These are phyloP conservation scores for Schrankia costaestrigalis DNA, from an alignment of 2,888 invertebrate species.

Conservation along the genomic window DNA sequence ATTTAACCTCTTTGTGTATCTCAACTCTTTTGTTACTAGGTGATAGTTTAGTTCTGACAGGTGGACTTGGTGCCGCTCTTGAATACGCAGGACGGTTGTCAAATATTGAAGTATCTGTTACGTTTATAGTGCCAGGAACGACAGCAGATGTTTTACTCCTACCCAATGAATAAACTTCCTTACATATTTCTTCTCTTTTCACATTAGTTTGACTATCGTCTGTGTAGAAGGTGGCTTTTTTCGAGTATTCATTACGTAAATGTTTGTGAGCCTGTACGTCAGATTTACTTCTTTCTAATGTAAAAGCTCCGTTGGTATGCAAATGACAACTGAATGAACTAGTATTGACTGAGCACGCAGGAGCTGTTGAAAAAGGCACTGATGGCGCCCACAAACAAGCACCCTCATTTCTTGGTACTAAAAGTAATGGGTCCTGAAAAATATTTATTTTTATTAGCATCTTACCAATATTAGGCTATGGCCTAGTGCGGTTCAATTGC, in stretches of 20 bases:
- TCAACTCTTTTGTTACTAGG: conserved; percentile 48
- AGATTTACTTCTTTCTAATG: conserved; percentile 71
- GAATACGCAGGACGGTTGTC: conserved; percentile 64
- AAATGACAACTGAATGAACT: conserved; percentile 72
- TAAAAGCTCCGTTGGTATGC: conserved; percentile 65
- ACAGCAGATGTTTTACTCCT: conserved; percentile 69
- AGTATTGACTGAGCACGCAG: conserved; percentile 65
- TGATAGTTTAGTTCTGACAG: conserved; percentile 63
- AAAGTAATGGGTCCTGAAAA: conserved; percentile 78
- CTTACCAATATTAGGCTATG: no score
- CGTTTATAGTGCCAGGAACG: conserved; percentile 46
- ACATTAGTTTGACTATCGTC: conserved; percentile 37
- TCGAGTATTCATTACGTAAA: conserved; percentile 44
- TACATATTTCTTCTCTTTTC: conserved; percentile 34
- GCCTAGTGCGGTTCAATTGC: no score
- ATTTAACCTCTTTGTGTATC: conserved; percentile 39
- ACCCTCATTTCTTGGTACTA: conserved; percentile 83
- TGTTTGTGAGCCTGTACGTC: conserved; percentile 65
- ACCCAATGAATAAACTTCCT: conserved; percentile 51
- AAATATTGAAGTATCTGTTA: conserved; percentile 59
- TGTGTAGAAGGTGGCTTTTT: conserved; percentile 65
- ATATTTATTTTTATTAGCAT: neutral
- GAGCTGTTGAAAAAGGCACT: conserved; percentile 65
- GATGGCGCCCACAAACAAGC: conserved; percentile 74
- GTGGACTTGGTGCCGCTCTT: conserved; percentile 72